Conservation (phyloP, 2,797 vertebrate species). For the Ambastaia sidthimunki region DNA sequence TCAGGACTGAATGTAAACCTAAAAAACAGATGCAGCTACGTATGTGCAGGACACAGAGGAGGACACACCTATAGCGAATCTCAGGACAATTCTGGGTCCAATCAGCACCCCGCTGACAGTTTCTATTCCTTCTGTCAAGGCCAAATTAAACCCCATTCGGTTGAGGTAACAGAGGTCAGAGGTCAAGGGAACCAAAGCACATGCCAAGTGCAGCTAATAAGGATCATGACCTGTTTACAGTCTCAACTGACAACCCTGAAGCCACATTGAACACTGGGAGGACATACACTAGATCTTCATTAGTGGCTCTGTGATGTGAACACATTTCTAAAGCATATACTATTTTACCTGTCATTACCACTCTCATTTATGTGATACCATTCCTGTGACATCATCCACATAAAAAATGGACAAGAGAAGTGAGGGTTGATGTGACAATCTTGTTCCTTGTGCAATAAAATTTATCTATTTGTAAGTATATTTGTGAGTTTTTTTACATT, state of each 20-base stretch:
- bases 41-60: constrained; percentile 3
- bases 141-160: constrained; percentile 41
- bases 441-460: too few species aligned
- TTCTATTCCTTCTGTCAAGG: constrained; percentile 38
- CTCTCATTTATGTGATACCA: background rate
- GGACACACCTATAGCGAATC: constrained; percentile 7
- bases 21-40: constrained; percentile 28
- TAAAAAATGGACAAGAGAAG: too few species aligned
- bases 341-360: background rate
- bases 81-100: constrained; percentile 1
- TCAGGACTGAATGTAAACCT: constrained; percentile 8
- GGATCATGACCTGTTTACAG: constrained; percentile 49
- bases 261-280: constrained; percentile 40
- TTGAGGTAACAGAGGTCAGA: constrained; percentile 27
- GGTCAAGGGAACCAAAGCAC: constrained; percentile 59
- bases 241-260: constrained; percentile 29
- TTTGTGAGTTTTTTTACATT: background rate
- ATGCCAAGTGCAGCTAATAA: constrained; percentile 46
- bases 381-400: background rate
- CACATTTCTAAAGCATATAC: background rate
- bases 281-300: constrained; percentile 34
- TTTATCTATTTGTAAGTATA: too few species aligned
- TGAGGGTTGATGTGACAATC: too few species aligned
- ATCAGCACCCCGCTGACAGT: constrained; percentile 43
- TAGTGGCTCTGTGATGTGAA: background rate